A percentile compares a stretch with the other conserved stretches of the same genome.
These are phyloP conservation scores for Pocillopora verrucosa DNA, from an alignment of 64 coral and sea anemone genomes.

Conservation along the genomic window DNA sequence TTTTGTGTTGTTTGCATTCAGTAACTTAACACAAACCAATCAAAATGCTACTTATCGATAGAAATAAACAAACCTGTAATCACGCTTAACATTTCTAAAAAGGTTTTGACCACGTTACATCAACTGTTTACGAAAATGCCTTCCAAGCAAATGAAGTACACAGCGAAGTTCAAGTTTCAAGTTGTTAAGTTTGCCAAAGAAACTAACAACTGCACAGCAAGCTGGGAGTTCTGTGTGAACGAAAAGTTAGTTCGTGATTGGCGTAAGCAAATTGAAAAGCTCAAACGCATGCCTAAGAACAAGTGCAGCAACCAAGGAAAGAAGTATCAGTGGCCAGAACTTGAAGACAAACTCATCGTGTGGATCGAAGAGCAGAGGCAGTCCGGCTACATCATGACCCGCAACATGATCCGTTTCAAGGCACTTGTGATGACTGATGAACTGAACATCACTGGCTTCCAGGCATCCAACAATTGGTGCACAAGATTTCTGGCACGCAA, in stretches of 20 bases:
- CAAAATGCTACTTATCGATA: not conserved
- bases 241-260: constrained; percentile 52
- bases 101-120: constrained; percentile 5
- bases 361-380: constrained; percentile 33
- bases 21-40: constrained; percentile 7
- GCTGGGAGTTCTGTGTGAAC: constrained; percentile 31
- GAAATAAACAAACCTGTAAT: not conserved
- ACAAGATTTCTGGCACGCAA: not conserved
- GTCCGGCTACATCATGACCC: constrained; percentile 5
- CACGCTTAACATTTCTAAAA: not conserved
- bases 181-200: constrained; percentile 32
- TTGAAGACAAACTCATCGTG: not conserved
- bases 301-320: constrained; percentile 5
- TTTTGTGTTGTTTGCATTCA: constrained; percentile 10
- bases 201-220: constrained; percentile 38
- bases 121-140: constrained; percentile 13
- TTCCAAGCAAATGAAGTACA: constrained; percentile 45
- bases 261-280: constrained; percentile 33
- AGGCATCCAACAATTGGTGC: constrained; percentile 6
- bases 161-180: constrained; percentile 41
- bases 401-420: constrained; percentile 27
- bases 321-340: not conserved
- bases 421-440: not conserved
- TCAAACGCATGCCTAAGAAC: constrained; percentile 15
- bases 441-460: not conserved